Evolutionary conservation across 2,888 invertebrate genomes (phyloP), one percentile per base, ranked within the genome.

Genomic region (Ditula angustiorana): DNA sequence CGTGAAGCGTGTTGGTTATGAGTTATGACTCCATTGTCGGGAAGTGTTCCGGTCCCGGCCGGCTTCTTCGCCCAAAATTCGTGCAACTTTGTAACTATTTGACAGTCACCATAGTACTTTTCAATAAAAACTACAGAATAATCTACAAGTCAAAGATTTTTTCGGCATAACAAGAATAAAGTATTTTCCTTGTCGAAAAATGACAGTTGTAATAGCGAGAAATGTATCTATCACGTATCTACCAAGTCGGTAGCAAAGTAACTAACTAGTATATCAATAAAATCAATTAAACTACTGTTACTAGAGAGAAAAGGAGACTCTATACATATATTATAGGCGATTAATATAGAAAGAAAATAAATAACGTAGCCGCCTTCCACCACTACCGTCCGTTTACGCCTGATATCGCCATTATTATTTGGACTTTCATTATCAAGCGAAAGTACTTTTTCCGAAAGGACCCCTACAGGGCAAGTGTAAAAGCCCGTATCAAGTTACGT

Each of bases 1-100:
- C 60, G 50, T 28, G 37, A 50, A 11, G 52, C 50, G 19, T 46
- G 44, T 61, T 55, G 24, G 44, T 53, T 52, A 44, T 52, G 60
- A 61, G 44, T 53, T 52, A 44, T 52, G 60, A 61, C 52, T 61
- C 61, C 46, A 47, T 55, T 35, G 53, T 53, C 44, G 33, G 19
- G 13, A 61, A 46, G 61, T 47, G 35, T 35, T 35, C 53, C 47
- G 47, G 26, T 35, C 19, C 21, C n/a, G 23, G 21, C 24, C 41
- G n/a, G 30, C 21, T 33, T 33, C 55, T 46, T 46, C 44, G 53
- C 16, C 10, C 30, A 30, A 41, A 24, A 47, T n/a, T n/a, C n/a
- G n/a, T n/a, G n/a, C n/a, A n/a, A n/a, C n/a, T n/a, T n/a, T n/a
- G n/a, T n/a, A n/a, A n/a, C n/a, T n/a, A n/a, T n/a, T n/a, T n/a